Evolutionary conservation across 2,113 vertebrate species (phyloP).

Genomic region (Varanus salvator): DNA sequence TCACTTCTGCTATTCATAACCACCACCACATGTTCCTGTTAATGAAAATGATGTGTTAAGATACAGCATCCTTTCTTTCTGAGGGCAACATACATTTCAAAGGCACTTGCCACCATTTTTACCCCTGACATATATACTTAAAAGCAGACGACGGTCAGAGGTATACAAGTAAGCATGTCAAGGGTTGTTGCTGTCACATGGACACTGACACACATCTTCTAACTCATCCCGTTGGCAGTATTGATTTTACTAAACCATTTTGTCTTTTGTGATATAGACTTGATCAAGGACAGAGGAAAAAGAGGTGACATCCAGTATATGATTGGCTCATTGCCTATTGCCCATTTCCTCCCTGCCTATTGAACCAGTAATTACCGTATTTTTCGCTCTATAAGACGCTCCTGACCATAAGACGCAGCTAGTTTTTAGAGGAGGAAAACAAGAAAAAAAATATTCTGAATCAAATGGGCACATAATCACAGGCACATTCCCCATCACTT

Average conservation of each 20-base stretch:
- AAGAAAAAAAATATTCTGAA: too few relatives aligned
- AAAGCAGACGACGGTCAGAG: neutral
- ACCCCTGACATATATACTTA: neutral
- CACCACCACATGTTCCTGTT: fast-evolving
- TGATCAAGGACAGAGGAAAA: neutral
- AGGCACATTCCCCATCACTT: too few relatives aligned
- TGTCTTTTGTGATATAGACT: neutral
- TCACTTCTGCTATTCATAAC: slow-evolving; percentile 19
- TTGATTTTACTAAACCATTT: neutral
- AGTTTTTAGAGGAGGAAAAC: too few relatives aligned
- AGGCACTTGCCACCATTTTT: neutral
- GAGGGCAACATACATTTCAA: neutral
- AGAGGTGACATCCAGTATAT: neutral
- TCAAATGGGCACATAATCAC: too few relatives aligned
- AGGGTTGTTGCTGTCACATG: neutral
- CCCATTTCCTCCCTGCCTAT: neutral
- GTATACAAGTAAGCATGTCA: neutral
- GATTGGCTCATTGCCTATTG: neutral
- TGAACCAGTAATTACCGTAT: neutral
- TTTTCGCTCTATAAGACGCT: too few relatives aligned
- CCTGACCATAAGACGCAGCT: too few relatives aligned
- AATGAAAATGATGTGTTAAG: neutral
- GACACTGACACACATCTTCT: neutral
- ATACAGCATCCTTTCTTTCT: neutral
- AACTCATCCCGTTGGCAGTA: neutral